Base-by-base conservation (phyloP, 1,140 invertebrate genomes). In the Hycleus phaleratus region DNA sequence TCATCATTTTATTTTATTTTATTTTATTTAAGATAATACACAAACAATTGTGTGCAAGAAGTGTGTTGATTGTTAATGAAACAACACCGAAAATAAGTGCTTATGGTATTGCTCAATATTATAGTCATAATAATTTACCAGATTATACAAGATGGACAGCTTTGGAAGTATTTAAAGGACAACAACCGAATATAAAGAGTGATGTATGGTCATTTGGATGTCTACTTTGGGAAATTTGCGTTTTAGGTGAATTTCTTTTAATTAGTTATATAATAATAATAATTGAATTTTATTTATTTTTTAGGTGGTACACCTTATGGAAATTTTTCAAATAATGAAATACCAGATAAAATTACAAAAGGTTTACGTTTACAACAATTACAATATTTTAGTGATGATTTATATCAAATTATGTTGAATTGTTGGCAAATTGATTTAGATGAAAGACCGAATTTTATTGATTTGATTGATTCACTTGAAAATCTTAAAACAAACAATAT, bases 191-290 rank as follows among this genome's bases (percentile, higher is more conserved):
- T 26, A 75, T 78, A 2, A 84, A 87, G 64, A 87, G 85, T 56
- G 87, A 91, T 68, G 80, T 90, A 3, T 94, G 90, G 90, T 85
- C 88, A 0, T 91, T 86, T 74, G 90, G 84, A 3, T 82, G 88
- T 53, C 68, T 93, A 6, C 71, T 91, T 38, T 93, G 90, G 91
- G 91, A 94, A 72, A 82, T 87, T 60, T 79, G 87, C 49, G 83
- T 86, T n/a, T 77, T 93, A 67, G 90, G 78, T 79, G 60, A 32
- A 44, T 49, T 52, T 52, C 32, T 38, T 46, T 58, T 65, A 26
- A 55, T 56, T 48, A 8, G 26, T 45, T 46, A 32, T 4, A 7
- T 4, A 32, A 7, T 32, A 3, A 32, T 32, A 32, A 32, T 7
- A 32, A 7, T 5, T 32, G 32, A 32, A 5, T 32, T 32, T 50